Evolutionary conservation across 2,113 vertebrate genomes (phyloP).

Genomic region (Plestiodon gilberti): DNA sequence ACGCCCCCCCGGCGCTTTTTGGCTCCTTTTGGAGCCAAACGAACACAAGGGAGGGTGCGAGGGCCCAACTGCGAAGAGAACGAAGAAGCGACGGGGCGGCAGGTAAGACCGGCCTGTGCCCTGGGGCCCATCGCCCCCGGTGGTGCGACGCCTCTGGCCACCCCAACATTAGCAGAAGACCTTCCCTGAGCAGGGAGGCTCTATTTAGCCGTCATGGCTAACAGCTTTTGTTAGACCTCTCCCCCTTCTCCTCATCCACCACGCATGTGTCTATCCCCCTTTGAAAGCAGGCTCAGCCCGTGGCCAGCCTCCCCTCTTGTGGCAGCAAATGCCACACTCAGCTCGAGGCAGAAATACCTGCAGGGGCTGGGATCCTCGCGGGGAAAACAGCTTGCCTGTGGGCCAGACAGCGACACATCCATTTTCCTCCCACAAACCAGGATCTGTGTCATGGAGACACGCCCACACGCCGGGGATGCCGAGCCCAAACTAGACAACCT

Average conservation of each 20-base stretch:
- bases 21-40: no score
- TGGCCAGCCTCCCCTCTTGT: not conserved
- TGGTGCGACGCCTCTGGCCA: no score
- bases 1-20: no score
- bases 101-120: no score
- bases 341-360: not conserved
- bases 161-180: no score
- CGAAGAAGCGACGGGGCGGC: no score
- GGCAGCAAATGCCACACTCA: not conserved
- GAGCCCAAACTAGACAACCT: not conserved
- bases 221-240: not conserved
- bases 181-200: no score
- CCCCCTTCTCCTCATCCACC: not conserved
- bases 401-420: not conserved
- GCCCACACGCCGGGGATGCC: not conserved
- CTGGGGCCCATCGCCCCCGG: no score
- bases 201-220: no score
- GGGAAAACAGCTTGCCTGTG: not conserved
- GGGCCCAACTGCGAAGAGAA: no score
- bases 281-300: not conserved
- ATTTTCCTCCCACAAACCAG: not conserved
- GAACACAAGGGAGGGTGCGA: no score
- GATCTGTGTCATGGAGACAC: not conserved
- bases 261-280: not conserved
- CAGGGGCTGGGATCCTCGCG: not conserved